Base-by-base conservation (phyloP, 2,113 vertebrate species). In the Candoia aspera region DNA sequence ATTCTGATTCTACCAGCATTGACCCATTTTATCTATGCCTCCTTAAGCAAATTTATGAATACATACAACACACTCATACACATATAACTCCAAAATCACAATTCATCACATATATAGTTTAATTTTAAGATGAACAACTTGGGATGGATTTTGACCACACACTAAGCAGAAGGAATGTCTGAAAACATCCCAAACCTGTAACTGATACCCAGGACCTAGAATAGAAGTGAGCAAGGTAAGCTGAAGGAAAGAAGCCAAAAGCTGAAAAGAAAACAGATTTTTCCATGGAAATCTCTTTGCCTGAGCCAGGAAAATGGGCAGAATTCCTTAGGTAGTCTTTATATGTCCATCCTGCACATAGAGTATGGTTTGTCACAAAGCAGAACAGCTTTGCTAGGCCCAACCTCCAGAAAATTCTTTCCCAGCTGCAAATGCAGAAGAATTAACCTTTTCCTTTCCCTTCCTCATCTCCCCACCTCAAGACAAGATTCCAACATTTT, bases 251-350 rank as follows among this genome's bases (percentile, higher is more conserved):
- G 83, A 62, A 91, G 90, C 79, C 83, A 91, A 85, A 85, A 12
- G 8, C 57, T 91, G 79, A 91, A 46, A 86, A 29, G 29, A 86
- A 91, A 91, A 91, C 37, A 90, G 90, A 85, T 90, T 90, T 89
- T 90, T 85, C 90, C 83, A 90, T 90, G 79, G 90, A 90, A 90
- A 85, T 85, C 37, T 84, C 26, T 85, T 29, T 59, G 73, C 73
- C 53, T 29, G 55, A 59, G 89, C 89, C 89, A 90, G 79, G 90
- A 85, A 85, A 90, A 90, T n/a, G 15, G 87, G 58, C 37, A 46
- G 55, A 90, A 84, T 90, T 84, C 55, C 37, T 84, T 57, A 29
- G 59, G 33, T 84, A 84, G 73, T n/a, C 33, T 84, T 90, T 90
- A 49, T 19, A 60, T 29, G 84, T 90, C 26, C 83, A 90, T 59